Conservation (phyloP, 2,888 invertebrate species). For the Drosophila aldrichi region DNA sequence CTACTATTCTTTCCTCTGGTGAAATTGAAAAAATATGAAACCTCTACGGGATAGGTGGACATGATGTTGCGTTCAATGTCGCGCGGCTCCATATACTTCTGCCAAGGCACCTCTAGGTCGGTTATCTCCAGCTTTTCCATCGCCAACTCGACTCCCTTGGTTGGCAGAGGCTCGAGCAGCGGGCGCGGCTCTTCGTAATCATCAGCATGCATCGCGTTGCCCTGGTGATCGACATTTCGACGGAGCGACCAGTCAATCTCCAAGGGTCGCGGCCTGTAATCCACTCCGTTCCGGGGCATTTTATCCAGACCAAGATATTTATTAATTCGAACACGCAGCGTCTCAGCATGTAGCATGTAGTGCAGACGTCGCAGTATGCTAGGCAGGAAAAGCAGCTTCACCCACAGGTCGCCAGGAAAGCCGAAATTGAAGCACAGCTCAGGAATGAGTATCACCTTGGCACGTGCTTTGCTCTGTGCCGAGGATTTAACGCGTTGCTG, state of each 20-base stretch:
- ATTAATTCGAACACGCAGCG: conserved; percentile 84
- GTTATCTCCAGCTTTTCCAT: conserved; percentile 42
- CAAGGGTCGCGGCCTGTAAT: conserved; percentile 77
- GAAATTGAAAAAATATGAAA: conserved; percentile 90
- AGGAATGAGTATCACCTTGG: conserved; percentile 91
- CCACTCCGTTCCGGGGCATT: conserved; percentile 26
- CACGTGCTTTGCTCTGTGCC: conserved; percentile 82
- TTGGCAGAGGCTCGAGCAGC: conserved; percentile 71
- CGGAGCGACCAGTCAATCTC: conserved; percentile 78
- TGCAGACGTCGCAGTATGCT: conserved; percentile 91
- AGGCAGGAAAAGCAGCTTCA: conserved; percentile 93
- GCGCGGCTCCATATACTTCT: conserved; percentile 87
- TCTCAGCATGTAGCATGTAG: conserved; percentile 83
- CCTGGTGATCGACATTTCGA: conserved; percentile 72
- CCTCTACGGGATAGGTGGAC: conserved; percentile 88
- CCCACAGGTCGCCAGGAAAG: conserved; percentile 92
- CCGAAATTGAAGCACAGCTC: conserved; percentile 92
- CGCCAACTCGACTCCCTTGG: conserved; percentile 45
- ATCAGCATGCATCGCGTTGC: conserved; percentile 63
- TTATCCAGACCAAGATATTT: conserved; percentile 66
- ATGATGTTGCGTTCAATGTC: conserved; percentile 89
- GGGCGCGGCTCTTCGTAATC: conserved; percentile 65
- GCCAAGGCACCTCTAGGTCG: conserved; percentile 72
- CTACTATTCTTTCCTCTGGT: conserved; percentile 79
- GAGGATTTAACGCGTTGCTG: conserved; percentile 76